A percentile compares a stretch with the other conserved stretches of the same genome.
These are phyloP conservation scores for Latheticus oryzae DNA, from an alignment of 2,888 invertebrate species.

Conservation along the genomic window DNA sequence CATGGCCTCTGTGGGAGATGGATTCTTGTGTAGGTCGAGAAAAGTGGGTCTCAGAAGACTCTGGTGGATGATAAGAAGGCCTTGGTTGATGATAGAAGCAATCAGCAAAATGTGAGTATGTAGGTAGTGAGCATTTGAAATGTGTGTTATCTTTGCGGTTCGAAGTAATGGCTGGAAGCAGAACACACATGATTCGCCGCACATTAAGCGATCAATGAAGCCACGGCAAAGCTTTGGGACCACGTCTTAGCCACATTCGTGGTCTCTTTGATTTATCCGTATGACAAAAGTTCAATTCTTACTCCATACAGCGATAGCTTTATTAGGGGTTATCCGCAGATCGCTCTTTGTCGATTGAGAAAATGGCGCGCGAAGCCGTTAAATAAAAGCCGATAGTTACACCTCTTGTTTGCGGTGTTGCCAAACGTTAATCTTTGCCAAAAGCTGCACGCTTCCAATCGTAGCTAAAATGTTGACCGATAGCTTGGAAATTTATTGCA, in stretches of 20 bases:
- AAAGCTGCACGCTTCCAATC: slow-evolving; percentile 42
- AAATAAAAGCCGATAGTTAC: slow-evolving; percentile 48
- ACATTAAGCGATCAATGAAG: slow-evolving; percentile 48
- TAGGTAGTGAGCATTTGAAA: slow-evolving; percentile 34
- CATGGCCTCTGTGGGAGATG: slow-evolving; percentile 11
- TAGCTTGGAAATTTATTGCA: slow-evolving; percentile 44
- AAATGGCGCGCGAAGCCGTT: slow-evolving; percentile 48
- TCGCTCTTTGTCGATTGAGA: slow-evolving; percentile 49
- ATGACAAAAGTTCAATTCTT: slow-evolving; percentile 49
- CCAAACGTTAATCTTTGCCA: slow-evolving; percentile 48
- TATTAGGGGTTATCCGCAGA: slow-evolving; percentile 52
- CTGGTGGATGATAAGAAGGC: slow-evolving; percentile 2
- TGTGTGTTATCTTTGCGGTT: slow-evolving; percentile 41
- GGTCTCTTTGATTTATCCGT: slow-evolving; percentile 51
- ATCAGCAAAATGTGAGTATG: slow-evolving; percentile 33
- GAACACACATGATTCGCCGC: slow-evolving; percentile 46
- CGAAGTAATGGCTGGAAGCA: slow-evolving; percentile 44
- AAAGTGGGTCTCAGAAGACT: not conserved
- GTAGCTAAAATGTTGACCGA: slow-evolving; percentile 47
- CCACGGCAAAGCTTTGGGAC: slow-evolving; percentile 44
- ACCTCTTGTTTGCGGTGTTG: slow-evolving; percentile 45
- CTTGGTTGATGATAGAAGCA: slow-evolving; percentile 30
- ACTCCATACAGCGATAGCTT: slow-evolving; percentile 49
- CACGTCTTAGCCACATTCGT: slow-evolving; percentile 44
- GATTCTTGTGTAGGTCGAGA: slow-evolving; percentile 5